Evolutionary conservation across 2,888 invertebrate species (phyloP), one percentile per base, ranked within the genome.

Genomic region (Rotaria sp.): DNA sequence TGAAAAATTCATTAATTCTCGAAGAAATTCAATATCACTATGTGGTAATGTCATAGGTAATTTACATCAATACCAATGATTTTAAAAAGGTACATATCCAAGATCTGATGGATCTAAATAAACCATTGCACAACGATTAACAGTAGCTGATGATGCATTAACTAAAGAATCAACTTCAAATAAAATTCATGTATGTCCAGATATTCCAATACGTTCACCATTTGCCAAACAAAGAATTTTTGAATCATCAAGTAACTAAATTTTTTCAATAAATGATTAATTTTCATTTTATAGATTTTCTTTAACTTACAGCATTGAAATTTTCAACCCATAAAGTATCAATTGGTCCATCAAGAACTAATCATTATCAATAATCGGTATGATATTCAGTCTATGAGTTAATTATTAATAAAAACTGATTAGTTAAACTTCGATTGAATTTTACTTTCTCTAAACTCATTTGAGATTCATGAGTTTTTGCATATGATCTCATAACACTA

Each of bases 321-420:
- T 91, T 91, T 88, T 91, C 91, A 41, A 91, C 90, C 91, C 91
- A 91, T 85, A 90, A 88, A 11, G 91, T 91, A 87, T 91, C 91
- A 18, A 91, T 90, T 0, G 91, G 91, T 8, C 91, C 91, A 85
- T 91, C 91, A 30, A 91, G 88, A 7, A 91, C 89, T 48, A 91
- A 87, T 91, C 91, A 91, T n/a, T 89, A 88, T 90, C 91, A 91
- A 87, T 88, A 87, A 41, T 86, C 86, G 35, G 85, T 52, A 38
- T 35, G 45, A 18, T 41, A 30, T 59, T 84, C 84, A 41, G 1
- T 38, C 84, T 84, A 48, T 50, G n/a, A n/a, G n/a, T n/a, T n/a
- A n/a, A n/a, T n/a, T n/a, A n/a, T n/a, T n/a, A n/a, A n/a, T n/a
- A n/a, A n/a, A n/a, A n/a, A n/a, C n/a, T n/a, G n/a, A n/a, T n/a